A percentile compares a stretch with the other conserved stretches of the same genome.
Evolutionary conservation across 2,888 invertebrate species (phyloP).

Genomic region (Odontocerum albicorne): DNA sequence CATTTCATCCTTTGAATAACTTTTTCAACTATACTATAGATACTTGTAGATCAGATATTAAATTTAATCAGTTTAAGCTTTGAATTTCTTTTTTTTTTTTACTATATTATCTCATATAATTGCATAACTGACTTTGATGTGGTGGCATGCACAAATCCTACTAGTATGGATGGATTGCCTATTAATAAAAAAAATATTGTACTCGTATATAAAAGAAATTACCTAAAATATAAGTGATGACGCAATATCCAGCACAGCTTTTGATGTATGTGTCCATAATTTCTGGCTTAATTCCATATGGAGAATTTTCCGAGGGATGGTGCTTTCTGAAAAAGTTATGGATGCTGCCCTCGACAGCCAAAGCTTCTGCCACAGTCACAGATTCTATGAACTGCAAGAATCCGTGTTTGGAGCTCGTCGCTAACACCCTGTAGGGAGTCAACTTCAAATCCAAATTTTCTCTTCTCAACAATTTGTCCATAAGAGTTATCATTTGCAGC

Average conservation of each 20-base stretch:
- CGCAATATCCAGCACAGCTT: constrained; percentile 96
- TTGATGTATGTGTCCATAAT: constrained; percentile 97
- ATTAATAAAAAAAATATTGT: too few relatives aligned
- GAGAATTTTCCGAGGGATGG: constrained; percentile 84
- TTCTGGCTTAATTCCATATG: constrained; percentile 89
- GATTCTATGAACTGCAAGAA: constrained; percentile 97
- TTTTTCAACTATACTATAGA: too few relatives aligned
- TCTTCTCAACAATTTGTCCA: constrained; percentile 91
- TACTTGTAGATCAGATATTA: too few relatives aligned
- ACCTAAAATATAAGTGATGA: constrained; percentile 93
- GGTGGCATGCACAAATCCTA: too few relatives aligned
- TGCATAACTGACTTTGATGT: too few relatives aligned
- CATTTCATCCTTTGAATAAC: too few relatives aligned
- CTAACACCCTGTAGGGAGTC: constrained; percentile 93
- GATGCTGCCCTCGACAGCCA: constrained; percentile 85
- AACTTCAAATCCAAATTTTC: constrained; percentile 96
- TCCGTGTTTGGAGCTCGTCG: constrained; percentile 94
- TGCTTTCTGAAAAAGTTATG: constrained; percentile 91
- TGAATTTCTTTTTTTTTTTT: too few relatives aligned
- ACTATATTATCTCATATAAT: too few relatives aligned
- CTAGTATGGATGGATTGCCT: too few relatives aligned
- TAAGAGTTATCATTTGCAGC: constrained; percentile 95
- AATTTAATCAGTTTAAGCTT: too few relatives aligned
- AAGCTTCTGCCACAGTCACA: constrained; percentile 87
- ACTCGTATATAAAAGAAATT: too few relatives aligned